Percentiles rank a stretch among this genome's conserved stretches.
These are phyloP conservation scores for Rhineura floridana DNA, from an alignment of 2,113 vertebrate genomes.

Conservation along the genomic window DNA sequence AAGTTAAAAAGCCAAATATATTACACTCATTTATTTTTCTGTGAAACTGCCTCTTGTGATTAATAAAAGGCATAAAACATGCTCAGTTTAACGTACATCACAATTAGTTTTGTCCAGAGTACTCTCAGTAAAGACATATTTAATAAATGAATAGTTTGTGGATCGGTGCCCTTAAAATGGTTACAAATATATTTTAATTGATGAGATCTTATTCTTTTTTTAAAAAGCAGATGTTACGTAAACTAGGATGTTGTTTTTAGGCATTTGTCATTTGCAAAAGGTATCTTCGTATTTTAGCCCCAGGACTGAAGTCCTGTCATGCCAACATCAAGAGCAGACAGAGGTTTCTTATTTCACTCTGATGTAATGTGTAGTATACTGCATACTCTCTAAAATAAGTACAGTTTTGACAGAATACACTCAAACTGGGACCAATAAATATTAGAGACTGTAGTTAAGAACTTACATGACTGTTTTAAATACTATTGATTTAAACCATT, in stretches of 20 bases:
- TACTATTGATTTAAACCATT: conserved; percentile 88
- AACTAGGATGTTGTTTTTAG: conserved; percentile 57
- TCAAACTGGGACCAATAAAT: conserved; percentile 79
- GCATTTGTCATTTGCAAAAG: conserved; percentile 71
- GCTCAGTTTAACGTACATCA: conserved; percentile 66
- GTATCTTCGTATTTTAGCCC: conserved; percentile 69
- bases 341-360: conserved; percentile 59
- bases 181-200: conserved; percentile 70
- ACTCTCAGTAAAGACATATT: neutral
- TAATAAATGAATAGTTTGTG: neutral
- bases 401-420: conserved; percentile 76
- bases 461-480: conserved; percentile 87
- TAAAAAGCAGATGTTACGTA: neutral
- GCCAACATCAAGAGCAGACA: conserved; percentile 69
- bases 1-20: conserved; percentile 78
- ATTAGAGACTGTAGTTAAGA: conserved; percentile 79
- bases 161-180: conserved; percentile 55
- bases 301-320: neutral
- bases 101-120: neutral
- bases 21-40: conserved; percentile 67
- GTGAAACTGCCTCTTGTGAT: conserved; percentile 77
- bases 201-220: conserved; percentile 53
- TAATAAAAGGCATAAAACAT: conserved; percentile 79
- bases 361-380: conserved; percentile 56
- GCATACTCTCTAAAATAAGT: conserved; percentile 62